phyloP scores from a whole-genome alignment of 2,113 vertebrate species.

The Laterallus jamaicensis region DNA sequence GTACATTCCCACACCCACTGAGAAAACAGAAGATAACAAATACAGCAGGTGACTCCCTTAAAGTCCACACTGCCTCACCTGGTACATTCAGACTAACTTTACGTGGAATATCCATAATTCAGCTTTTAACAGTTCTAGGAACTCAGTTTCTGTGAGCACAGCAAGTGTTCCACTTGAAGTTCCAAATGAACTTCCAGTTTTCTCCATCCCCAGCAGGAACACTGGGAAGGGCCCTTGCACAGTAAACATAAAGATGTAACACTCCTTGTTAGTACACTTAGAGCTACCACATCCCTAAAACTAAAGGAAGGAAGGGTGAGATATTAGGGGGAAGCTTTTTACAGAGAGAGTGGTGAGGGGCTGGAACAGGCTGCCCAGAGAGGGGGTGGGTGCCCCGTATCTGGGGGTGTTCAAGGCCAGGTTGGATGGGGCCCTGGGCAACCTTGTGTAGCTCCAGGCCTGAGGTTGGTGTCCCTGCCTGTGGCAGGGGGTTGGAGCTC shows the following conservation, averaged over 20 bases:
- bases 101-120: background rate
- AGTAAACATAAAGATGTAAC: rapidly evolving
- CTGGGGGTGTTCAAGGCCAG: too few relatives aligned
- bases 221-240: background rate
- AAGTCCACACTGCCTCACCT: background rate
- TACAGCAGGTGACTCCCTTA: background rate
- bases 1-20: background rate
- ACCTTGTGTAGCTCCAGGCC: too few relatives aligned
- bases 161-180: background rate
- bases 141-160: background rate
- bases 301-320: too few relatives aligned
- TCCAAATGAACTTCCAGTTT: rapidly evolving
- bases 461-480: too few relatives aligned
- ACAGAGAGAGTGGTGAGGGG: too few relatives aligned
- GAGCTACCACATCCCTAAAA: background rate
- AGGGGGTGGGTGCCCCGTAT: too few relatives aligned
- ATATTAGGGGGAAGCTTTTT: too few relatives aligned
- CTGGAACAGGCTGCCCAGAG: too few relatives aligned
- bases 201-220: rapidly evolving
- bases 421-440: too few relatives aligned
- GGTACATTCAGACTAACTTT: background rate
- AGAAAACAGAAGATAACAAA: background rate
- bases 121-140: background rate
- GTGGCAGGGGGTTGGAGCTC: too few relatives aligned
- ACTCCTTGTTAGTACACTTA: rapidly evolving